phyloP scores from a whole-genome alignment of 1,140 invertebrate genomes.

The Eriosoma lanigerum region DNA sequence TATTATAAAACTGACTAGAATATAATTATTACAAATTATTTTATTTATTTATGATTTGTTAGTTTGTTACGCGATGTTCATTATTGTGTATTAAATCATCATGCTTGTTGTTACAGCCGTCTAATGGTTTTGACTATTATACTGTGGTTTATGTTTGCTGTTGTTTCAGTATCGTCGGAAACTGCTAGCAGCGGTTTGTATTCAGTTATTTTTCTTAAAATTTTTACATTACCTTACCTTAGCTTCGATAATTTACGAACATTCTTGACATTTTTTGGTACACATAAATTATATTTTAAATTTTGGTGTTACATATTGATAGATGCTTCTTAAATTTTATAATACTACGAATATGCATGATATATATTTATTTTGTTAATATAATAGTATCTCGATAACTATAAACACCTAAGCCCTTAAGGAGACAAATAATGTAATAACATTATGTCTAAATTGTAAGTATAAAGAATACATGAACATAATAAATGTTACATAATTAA shows the following conservation, averaged over 20 bases:
- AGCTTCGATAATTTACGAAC: not conserved
- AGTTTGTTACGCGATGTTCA: conserved; percentile 6
- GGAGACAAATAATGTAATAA: too few relatives aligned
- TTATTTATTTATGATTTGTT: not conserved
- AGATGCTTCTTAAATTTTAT: too few relatives aligned
- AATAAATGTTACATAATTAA: too few relatives aligned
- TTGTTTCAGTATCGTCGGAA: not conserved
- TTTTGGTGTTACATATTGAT: too few relatives aligned
- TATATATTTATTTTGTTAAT: not conserved
- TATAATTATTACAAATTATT: conserved; percentile 13
- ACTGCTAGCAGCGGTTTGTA: not conserved
- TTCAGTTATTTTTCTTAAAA: not conserved
- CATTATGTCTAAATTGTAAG: too few relatives aligned
- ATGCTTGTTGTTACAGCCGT: conserved; percentile 32
- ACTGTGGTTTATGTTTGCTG: conserved; percentile 33
- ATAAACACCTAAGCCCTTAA: not conserved
- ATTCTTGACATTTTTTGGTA: not conserved
- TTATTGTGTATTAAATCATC: conserved; percentile 6
- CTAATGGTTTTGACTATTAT: conserved; percentile 31
- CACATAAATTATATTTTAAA: too few relatives aligned
- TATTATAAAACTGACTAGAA: not conserved
- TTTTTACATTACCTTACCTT: not conserved
- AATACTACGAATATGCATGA: too few relatives aligned
- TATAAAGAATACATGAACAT: too few relatives aligned
- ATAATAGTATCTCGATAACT: not conserved